Evolutionary conservation across 1,140 invertebrate species (phyloP).

Genomic region (Mylabris phalerata): DNA sequence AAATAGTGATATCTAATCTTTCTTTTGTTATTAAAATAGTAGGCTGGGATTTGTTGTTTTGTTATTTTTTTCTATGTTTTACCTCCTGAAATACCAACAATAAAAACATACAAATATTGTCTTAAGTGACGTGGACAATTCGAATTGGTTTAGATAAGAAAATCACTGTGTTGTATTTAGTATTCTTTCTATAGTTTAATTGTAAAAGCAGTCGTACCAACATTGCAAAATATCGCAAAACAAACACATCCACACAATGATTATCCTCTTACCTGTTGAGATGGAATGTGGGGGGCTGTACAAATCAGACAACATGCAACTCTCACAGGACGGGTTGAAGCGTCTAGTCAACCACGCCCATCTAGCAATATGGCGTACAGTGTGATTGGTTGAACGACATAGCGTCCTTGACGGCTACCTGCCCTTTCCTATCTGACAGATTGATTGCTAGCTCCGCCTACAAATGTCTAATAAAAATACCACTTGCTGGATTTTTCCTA

Average conservation of each 20-base stretch:
- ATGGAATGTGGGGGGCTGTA: background rate
- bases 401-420: conserved; percentile 34
- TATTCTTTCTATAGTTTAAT: too few species aligned
- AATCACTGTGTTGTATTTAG: too few species aligned
- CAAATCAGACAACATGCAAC: conserved; percentile 4
- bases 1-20: too few species aligned
- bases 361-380: conserved; percentile 37
- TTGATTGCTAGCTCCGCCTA: conserved; percentile 32
- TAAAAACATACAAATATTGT: too few species aligned
- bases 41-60: too few species aligned
- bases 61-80: too few species aligned
- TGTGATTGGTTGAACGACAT: conserved; percentile 36
- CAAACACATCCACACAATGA: background rate
- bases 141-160: too few species aligned
- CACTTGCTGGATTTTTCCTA: conserved; percentile 32
- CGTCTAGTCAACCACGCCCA: conserved; percentile 29
- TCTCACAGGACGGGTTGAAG: background rate
- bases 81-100: too few species aligned
- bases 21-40: too few species aligned
- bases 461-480: conserved; percentile 26
- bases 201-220: too few species aligned
- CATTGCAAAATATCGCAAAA: background rate
- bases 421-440: conserved; percentile 31
- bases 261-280: background rate
- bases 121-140: too few species aligned